Evolutionary conservation across 2,113 vertebrate genomes (phyloP).

Genomic region (Salvelinus fontinalis): DNA sequence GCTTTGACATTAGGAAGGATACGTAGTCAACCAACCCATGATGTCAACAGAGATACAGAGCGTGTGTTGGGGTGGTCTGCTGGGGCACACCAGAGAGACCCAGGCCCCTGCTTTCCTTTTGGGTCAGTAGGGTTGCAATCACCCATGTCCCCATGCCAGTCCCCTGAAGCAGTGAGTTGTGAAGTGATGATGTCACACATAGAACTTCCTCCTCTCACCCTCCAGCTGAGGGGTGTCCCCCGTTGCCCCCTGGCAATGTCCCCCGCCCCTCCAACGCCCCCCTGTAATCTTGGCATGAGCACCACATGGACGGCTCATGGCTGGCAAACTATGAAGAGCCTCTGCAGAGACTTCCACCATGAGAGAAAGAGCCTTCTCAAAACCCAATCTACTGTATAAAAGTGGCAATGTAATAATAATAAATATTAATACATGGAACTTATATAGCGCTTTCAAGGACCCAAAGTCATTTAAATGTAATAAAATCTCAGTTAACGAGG

Average conservation of each 20-base stretch:
- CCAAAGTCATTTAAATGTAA: background rate
- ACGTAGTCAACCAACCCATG: background rate
- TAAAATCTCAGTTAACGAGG: background rate
- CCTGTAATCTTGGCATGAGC: background rate
- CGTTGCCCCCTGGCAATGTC: background rate
- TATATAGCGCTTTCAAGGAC: too few species aligned
- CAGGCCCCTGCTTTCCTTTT: conserved; percentile 6
- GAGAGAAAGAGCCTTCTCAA: background rate
- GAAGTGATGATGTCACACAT: conserved; percentile 24
- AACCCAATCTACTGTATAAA: background rate
- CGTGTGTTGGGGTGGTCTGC: background rate
- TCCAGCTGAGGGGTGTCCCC: background rate
- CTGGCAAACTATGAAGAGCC: background rate
- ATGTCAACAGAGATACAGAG: too few species aligned
- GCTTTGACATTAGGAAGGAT: background rate
- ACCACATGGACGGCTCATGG: background rate
- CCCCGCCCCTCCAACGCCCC: background rate
- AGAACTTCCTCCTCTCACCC: background rate
- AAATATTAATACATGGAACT: too few species aligned
- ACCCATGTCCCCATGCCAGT: conserved; percentile 12
- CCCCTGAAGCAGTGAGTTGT: conserved; percentile 1
- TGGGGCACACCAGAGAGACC: background rate
- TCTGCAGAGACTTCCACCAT: background rate
- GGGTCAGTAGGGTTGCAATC: conserved; percentile 24
- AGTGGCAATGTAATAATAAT: background rate